Evolutionary conservation across 2,888 invertebrate species (phyloP), one percentile per base, ranked within the genome.

Genomic region (Pyrgus malvae): DNA sequence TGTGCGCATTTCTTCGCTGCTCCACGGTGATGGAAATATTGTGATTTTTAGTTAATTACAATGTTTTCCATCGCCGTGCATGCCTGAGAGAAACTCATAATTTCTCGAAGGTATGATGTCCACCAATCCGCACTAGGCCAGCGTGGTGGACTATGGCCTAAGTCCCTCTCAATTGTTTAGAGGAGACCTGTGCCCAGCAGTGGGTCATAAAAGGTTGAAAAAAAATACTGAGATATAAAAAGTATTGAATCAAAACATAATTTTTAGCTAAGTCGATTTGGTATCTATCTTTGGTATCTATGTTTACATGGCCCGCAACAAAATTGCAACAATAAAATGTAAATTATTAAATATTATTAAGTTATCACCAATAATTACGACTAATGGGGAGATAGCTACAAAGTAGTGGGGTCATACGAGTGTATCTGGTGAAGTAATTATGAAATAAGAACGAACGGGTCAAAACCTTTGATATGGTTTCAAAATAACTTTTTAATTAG

Each of bases 331-430:
- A 46, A 31, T 54, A 40, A 31, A 53, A 27, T 46, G 31, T 54
- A 25, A 54, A 40, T 46, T 46, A 40, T 46, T 40, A 46, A 46
- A 31, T 57, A 65, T 78, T 83, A 84, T 83, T 84, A 82, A 69
- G 69, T 74, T 85, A 85, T 84, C 79, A 60, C 38, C 41, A 57
- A 72, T 86, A 87, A 88, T 87, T 87, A 86, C 78, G 72, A 68
- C 83, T 86, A 88, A 88, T 87, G 76, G 67, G 53, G 42, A 59
- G 83, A 83, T 83, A 74, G 76, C 66, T 61, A 87, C 88, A 76
- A 62, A 76, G 87, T 87, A 57, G 46, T 19, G 56, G 46, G 61
- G 60, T 48, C 58, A 25, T 46, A 11, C 9, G 38, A 66, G 71
- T 72, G 62, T 75, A 74, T 76, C 76, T 40, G 58, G n/a, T 19